Percentiles rank a stretch among this genome's conserved stretches.
Evolutionary conservation across 2,888 invertebrate genomes (phyloP).

Genomic region (Platypus cylindrus): DNA sequence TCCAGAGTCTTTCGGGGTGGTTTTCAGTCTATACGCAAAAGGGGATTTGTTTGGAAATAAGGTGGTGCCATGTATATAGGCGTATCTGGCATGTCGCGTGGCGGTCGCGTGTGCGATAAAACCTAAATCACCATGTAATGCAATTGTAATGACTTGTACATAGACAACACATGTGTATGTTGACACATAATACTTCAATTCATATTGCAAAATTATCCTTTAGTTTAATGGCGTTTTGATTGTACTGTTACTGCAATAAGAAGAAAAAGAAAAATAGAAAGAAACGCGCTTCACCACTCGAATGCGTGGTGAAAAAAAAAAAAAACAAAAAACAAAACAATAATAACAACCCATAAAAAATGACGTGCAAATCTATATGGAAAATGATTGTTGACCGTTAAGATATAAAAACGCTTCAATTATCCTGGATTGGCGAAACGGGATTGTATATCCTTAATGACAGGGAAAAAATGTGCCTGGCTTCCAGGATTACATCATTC

Average conservation of each 20-base stretch:
- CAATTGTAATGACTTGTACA: slow-evolving; percentile 22
- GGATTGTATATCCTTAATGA: slow-evolving; percentile 14
- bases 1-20: too few relatives aligned
- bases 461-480: slow-evolving; percentile 17
- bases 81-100: slow-evolving; percentile 17
- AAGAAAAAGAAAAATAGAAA: neutral
- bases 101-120: slow-evolving; percentile 24
- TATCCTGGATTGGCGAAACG: slow-evolving; percentile 11
- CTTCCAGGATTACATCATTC: slow-evolving; percentile 22
- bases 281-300: neutral
- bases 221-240: slow-evolving; percentile 10
- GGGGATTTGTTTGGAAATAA: slow-evolving; percentile 10
- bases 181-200: slow-evolving; percentile 16
- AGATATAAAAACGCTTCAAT: slow-evolving; percentile 11
- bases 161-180: slow-evolving; percentile 17
- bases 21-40: slow-evolving; percentile 4
- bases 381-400: slow-evolving; percentile 7
- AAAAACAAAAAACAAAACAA: slow-evolving; percentile 2
- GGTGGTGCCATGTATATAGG: slow-evolving; percentile 9
- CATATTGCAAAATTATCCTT: slow-evolving; percentile 9
- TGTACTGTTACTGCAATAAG: neutral
- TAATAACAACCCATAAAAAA: slow-evolving; percentile 5
- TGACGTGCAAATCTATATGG: too few relatives aligned
- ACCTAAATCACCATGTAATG: slow-evolving; percentile 26
- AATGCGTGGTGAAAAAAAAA: neutral